Conservation (phyloP, 2,797 vertebrate species). For the Masticophis lateralis region DNA sequence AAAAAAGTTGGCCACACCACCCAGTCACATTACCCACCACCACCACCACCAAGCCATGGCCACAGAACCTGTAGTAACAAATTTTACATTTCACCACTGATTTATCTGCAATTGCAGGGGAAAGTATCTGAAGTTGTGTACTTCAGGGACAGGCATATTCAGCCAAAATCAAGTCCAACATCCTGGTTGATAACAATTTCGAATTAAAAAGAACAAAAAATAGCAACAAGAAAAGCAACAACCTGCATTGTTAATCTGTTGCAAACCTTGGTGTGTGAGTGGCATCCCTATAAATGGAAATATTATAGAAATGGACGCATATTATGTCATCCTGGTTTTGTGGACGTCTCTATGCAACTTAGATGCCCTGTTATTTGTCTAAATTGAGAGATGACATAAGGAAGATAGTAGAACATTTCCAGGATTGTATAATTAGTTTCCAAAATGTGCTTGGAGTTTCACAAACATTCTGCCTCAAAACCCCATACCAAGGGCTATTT, state of each 20-base stretch:
- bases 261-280: neutral
- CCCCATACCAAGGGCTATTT: constrained; percentile 30
- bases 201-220: constrained; percentile 18
- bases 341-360: neutral
- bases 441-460: constrained; percentile 37
- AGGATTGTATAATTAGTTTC: constrained; percentile 25
- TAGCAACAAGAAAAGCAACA: neutral
- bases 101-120: neutral
- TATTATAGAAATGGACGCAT: neutral
- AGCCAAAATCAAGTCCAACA: constrained; percentile 11
- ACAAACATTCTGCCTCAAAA: constrained; percentile 45
- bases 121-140: neutral
- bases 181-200: neutral
- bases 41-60: too few species aligned
- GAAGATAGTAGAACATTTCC: constrained; percentile 25
- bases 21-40: too few species aligned
- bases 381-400: neutral
- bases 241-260: neutral
- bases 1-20: too few species aligned
- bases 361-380: constrained; percentile 30
- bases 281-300: neutral
- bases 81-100: too few species aligned
- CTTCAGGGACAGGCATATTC: constrained; percentile 17
- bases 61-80: too few species aligned
- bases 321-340: neutral